A percentile compares a stretch with the other conserved stretches of the same genome.
These are phyloP conservation scores for Zosterops hypoxanthus DNA, from an alignment of 2,113 vertebrate genomes.

Conservation along the genomic window DNA sequence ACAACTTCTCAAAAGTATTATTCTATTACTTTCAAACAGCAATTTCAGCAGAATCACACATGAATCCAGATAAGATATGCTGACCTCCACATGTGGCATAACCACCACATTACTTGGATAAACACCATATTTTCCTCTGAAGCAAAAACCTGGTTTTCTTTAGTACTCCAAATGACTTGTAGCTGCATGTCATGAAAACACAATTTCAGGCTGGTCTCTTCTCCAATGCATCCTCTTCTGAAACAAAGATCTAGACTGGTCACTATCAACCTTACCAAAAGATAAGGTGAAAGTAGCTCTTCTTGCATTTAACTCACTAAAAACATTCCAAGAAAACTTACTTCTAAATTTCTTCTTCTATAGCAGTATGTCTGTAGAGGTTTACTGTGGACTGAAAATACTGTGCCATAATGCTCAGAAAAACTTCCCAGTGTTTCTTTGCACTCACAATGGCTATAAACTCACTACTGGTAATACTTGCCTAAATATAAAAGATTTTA, in stretches of 20 bases:
- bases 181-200: constrained; percentile 37
- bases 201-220: not conserved
- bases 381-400: constrained; percentile 37
- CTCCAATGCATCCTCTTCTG: not conserved
- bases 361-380: constrained; percentile 55
- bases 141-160: constrained; percentile 32
- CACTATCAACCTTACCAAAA: constrained; percentile 42
- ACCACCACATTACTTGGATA: not conserved
- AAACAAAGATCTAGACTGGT: constrained; percentile 29
- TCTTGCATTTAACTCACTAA: constrained; percentile 49
- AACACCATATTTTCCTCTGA: not conserved
- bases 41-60: constrained; percentile 43
- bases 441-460: constrained; percentile 44
- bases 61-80: constrained; percentile 29
- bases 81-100: not conserved
- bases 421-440: constrained; percentile 56
- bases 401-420: constrained; percentile 44
- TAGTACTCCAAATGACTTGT: constrained; percentile 68
- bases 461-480: constrained; percentile 47
- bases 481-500: constrained; percentile 73
- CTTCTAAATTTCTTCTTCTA: constrained; percentile 1
- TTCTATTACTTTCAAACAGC: constrained; percentile 53
- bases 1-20: constrained; percentile 41
- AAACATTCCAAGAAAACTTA: constrained; percentile 61
- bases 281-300: constrained; percentile 35